Evolutionary conservation across 2,113 vertebrate genomes (phyloP).

Genomic region (Pedetes capensis): DNA sequence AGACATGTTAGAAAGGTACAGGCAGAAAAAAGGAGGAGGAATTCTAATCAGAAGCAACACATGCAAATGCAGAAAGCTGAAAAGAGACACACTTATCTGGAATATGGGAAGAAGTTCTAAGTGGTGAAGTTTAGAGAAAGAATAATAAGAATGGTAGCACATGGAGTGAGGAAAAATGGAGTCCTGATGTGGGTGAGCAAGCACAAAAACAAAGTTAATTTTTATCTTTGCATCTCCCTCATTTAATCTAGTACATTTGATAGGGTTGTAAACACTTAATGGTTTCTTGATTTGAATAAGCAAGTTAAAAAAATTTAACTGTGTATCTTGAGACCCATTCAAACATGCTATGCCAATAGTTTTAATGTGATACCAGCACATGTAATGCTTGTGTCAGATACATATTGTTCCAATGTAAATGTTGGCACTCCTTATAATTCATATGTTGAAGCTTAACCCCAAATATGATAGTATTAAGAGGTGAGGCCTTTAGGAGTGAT

Average conservation of each 20-base stretch:
- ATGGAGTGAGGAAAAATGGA: background rate
- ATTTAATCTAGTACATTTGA: background rate
- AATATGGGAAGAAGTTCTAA: background rate
- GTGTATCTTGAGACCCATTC: background rate
- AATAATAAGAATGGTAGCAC: background rate
- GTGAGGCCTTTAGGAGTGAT: background rate
- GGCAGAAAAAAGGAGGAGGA: background rate
- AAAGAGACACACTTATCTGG: background rate
- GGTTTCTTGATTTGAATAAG: conserved; percentile 31
- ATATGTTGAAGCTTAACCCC: background rate
- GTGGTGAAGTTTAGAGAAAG: background rate
- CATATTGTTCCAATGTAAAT: background rate
- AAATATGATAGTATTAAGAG: background rate
- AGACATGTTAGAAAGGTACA: background rate
- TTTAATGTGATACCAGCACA: background rate
- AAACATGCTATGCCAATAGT: background rate
- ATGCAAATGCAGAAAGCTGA: background rate
- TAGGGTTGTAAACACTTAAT: background rate
- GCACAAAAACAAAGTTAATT: background rate
- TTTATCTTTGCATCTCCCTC: background rate
- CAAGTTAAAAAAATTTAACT: background rate
- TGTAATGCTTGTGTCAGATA: background rate
- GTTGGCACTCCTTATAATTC: background rate
- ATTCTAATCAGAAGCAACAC: background rate
- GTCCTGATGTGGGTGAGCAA: background rate